Conservation (phyloP, 2,888 invertebrate genomes). For the Mythimna loreyi region DNA sequence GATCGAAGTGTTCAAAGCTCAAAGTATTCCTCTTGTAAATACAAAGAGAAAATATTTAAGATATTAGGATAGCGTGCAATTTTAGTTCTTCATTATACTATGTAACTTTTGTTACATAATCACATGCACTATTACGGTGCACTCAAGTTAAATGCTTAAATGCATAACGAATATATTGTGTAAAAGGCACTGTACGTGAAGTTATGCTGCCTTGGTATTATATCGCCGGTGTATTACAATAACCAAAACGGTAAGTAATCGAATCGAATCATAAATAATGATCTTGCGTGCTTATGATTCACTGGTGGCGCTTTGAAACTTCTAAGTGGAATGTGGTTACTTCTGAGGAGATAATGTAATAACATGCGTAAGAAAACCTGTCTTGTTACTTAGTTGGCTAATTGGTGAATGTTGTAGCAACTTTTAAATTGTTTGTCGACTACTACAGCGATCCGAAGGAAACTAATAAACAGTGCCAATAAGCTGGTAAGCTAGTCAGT, state of each 20-base stretch:
- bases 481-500: background rate
- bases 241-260: slow-evolving; percentile 42
- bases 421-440: background rate
- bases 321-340: slow-evolving; percentile 54
- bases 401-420: slow-evolving; percentile 13
- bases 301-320: slow-evolving; percentile 50
- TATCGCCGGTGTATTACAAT: slow-evolving; percentile 38
- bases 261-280: slow-evolving; percentile 55
- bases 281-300: slow-evolving; percentile 54
- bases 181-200: slow-evolving; percentile 45
- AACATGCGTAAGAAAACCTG: slow-evolving; percentile 38
- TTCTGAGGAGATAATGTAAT: slow-evolving; percentile 25
- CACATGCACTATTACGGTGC: slow-evolving; percentile 29
- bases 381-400: slow-evolving; percentile 17
- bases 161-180: slow-evolving; percentile 43
- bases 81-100: background rate
- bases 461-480: background rate
- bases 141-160: slow-evolving; percentile 25
- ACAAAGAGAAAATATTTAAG: background rate
- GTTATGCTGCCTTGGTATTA: slow-evolving; percentile 49
- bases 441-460: background rate
- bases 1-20: background rate
- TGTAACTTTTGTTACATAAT: slow-evolving; percentile 25
- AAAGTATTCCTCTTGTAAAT: slow-evolving; percentile 2
- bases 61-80: background rate